Conservation (phyloP, 2,888 invertebrate genomes). For the Helleia helle region DNA sequence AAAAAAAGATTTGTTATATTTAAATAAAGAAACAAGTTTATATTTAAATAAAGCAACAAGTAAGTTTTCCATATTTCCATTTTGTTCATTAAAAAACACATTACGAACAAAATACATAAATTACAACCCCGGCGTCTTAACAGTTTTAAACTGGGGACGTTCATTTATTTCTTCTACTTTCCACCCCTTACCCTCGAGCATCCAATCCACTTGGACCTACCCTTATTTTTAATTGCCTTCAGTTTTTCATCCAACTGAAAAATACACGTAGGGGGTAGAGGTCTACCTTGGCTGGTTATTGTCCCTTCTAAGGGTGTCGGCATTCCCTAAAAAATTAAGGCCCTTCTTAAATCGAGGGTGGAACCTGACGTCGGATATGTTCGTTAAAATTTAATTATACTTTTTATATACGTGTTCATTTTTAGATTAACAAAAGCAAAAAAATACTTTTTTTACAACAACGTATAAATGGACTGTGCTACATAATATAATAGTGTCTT, state of each 20-base stretch:
- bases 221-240: constrained; percentile 13
- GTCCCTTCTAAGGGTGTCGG: constrained; percentile 27
- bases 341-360: constrained; percentile 45
- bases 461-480: no score
- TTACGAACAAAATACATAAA: no score
- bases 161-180: constrained; percentile 60
- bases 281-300: constrained; percentile 31
- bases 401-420: constrained; percentile 11
- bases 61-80: no score
- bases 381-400: constrained; percentile 35
- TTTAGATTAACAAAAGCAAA: background rate
- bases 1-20: no score
- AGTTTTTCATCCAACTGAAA: constrained; percentile 15
- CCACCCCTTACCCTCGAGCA: constrained; percentile 29
- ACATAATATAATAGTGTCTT: no score
- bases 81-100: no score
- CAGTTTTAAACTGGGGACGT: constrained; percentile 57
- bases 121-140: constrained; percentile 49
- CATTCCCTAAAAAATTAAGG: constrained; percentile 46
- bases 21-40: no score
- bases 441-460: no score
- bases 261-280: constrained; percentile 21
- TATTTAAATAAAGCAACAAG: no score
- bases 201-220: constrained; percentile 30
- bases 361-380: constrained; percentile 33